Base-by-base conservation (phyloP, 2,888 invertebrate species). In the Margaritifera margaritifera region DNA sequence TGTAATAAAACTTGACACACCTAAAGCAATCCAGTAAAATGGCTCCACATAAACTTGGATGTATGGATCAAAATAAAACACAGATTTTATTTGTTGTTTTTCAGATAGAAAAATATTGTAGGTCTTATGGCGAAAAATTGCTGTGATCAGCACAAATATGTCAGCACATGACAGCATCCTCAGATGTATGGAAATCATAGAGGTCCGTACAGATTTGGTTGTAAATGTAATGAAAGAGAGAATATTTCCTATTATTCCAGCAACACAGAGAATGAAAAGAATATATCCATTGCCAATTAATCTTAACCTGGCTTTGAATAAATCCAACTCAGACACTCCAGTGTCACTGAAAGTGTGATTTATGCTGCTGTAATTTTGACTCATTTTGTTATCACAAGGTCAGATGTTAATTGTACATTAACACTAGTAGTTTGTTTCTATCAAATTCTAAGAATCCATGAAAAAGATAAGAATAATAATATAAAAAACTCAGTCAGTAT, bases 221-320 rank as follows among this genome's bases (percentile, higher is more conserved):
- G 77, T 74, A 64, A 84, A 75, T 6, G 80, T 80, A 27, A 75
- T 53, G 53, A 82, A 74, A 0, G 79, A 73, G 22, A 84, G 64
- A 31, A 74, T 60, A 68, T 84, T 84, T 54, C 82, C 80, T 19
- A 77, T 22, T 22, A 83, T 62, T 42, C 84, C 84, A 24, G 79
- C 52, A 19, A 72, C 50, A 63, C 81, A 76, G 4, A 82, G 64
- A 15, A 73, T 61, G 56, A 80, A 73, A 54, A 79, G 69, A n/a
- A 80, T 62, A 58, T 80, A 77, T 57, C 81, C 79, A 58, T 81
- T 72, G 18, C 66, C 68, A 25, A 69, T 68, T 19, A 62, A 55
- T 20, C 60, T 56, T n/a, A 72, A 25, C 51, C 68, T 52, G 6
- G 72, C 68, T 20, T 62, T 64, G 42, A 72, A 68, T n/a, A 60